Percentiles rank a stretch among this genome's conserved stretches.
Evolutionary conservation across 30 jellyfish, hydroid and myxozoan genomes (phyloP).

Genomic region (Aurelia aurita complex sp. Pacific): DNA sequence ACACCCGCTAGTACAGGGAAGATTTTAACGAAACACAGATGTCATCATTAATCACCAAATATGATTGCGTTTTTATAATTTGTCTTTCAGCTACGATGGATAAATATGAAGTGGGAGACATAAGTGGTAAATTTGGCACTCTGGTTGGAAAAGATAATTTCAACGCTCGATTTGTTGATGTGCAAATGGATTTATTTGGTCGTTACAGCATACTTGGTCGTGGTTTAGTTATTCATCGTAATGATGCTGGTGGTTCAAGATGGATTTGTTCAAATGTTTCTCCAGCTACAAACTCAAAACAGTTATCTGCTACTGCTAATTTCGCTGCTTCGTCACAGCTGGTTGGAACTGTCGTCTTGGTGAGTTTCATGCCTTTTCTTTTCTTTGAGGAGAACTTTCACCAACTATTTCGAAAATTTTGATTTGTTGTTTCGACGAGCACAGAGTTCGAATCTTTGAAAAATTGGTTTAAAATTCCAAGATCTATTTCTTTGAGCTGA

Average conservation of each 20-base stretch:
- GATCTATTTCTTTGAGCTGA: no score
- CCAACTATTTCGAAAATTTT: no score
- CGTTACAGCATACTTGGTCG: conserved; percentile 74
- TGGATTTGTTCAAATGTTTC: conserved; percentile 79
- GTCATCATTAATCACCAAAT: no score
- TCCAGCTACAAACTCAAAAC: conserved; percentile 53
- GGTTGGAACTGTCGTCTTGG: conserved; percentile 64
- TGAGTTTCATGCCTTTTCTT: neutral
- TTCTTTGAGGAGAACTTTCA: no score
- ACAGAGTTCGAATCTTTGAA: no score
- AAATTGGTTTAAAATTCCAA: no score
- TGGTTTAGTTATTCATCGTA: conserved; percentile 72
- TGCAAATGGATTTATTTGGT: conserved; percentile 78
- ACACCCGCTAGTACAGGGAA: no score
- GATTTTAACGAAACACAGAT: no score
- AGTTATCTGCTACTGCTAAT: conserved; percentile 62
- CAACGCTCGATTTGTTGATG: conserved; percentile 31
- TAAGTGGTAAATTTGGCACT: conserved; percentile 90
- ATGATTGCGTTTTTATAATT: no score
- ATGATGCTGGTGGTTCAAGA: conserved; percentile 73
- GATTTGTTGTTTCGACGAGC: no score
- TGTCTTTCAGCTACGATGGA: conserved; percentile 71
- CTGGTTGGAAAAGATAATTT: conserved; percentile 40
- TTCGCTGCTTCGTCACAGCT: conserved; percentile 56
- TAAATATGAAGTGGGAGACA: conserved; percentile 92